Percentiles rank a stretch among this genome's conserved stretches.
Conservation (phyloP, 1,140 invertebrate species). For the Saccostrea echinata region DNA sequence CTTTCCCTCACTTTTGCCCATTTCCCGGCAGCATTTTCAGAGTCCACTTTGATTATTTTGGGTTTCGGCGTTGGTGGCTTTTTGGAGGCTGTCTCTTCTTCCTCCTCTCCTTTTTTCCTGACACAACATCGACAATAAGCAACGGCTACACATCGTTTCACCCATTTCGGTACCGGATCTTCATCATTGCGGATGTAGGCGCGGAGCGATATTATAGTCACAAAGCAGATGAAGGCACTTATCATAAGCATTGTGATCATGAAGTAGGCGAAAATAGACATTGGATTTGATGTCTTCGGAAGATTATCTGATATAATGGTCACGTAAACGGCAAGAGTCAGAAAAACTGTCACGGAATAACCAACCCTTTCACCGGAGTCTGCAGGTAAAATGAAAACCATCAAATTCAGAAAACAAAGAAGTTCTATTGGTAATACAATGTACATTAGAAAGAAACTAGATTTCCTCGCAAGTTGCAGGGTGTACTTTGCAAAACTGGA, state of each 20-base stretch:
- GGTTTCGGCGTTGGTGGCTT: neutral
- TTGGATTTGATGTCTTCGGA: slow-evolving; percentile 63
- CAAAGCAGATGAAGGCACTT: slow-evolving; percentile 42
- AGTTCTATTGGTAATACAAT: slow-evolving; percentile 70
- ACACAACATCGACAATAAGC: slow-evolving; percentile 16
- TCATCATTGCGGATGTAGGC: slow-evolving; percentile 39
- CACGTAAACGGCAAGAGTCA: slow-evolving; percentile 70
- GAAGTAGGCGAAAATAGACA: slow-evolving; percentile 50
- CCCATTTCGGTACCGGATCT: slow-evolving; percentile 31
- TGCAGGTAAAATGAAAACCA: slow-evolving; percentile 70
- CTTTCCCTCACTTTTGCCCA: neutral
- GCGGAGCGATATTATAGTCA: slow-evolving; percentile 48
- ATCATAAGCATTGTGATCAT: slow-evolving; percentile 43
- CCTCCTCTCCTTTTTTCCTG: slow-evolving; percentile 40
- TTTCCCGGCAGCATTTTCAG: neutral
- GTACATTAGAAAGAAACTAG: slow-evolving; percentile 54
- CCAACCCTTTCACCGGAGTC: slow-evolving; percentile 72
- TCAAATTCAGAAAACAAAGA: slow-evolving; percentile 65
- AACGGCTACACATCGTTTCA: slow-evolving; percentile 25
- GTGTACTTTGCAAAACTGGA: slow-evolving; percentile 37
- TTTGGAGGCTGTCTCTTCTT: slow-evolving; percentile 13
- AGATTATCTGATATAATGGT: slow-evolving; percentile 67
- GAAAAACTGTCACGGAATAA: slow-evolving; percentile 69
- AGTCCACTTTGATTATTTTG: neutral
- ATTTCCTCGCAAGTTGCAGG: slow-evolving; percentile 43